Percentiles rank a stretch among this genome's conserved stretches.
Evolutionary conservation across 2,113 vertebrate species (phyloP).

Genomic region (Bufo bufo): DNA sequence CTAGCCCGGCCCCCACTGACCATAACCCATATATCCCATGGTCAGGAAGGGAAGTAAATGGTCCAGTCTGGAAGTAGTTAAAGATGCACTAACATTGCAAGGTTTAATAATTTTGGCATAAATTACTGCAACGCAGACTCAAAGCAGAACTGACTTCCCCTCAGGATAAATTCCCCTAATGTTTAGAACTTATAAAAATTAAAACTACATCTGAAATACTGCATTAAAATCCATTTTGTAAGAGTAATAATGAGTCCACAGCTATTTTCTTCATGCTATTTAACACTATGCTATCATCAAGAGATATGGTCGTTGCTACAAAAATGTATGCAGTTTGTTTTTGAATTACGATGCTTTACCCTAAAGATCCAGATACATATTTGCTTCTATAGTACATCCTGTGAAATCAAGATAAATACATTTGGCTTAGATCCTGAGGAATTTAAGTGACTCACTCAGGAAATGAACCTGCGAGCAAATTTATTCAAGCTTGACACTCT

Average conservation of each 20-base stretch:
- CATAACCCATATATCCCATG: too few relatives aligned
- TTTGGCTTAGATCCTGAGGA: constrained; percentile 37
- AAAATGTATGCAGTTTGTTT: not conserved
- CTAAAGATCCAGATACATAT: constrained; percentile 6
- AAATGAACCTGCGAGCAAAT: constrained; percentile 47
- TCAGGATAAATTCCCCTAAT: too few relatives aligned
- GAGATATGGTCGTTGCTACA: not conserved
- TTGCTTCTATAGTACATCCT: constrained; percentile 20
- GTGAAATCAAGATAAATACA: constrained; percentile 16
- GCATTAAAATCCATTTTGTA: too few relatives aligned
- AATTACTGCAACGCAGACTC: too few relatives aligned
- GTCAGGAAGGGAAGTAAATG: too few relatives aligned
- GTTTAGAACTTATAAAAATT: too few relatives aligned
- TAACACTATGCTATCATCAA: not conserved
- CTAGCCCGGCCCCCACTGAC: too few relatives aligned
- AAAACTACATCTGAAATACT: too few relatives aligned
- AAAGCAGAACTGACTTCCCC: too few relatives aligned
- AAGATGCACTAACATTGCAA: too few relatives aligned
- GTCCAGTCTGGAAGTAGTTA: too few relatives aligned
- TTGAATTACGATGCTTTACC: not conserved
- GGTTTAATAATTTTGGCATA: too few relatives aligned
- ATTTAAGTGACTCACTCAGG: constrained; percentile 40
- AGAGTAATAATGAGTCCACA: not conserved
- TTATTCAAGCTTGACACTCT: constrained; percentile 45
- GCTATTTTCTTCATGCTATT: not conserved